A percentile compares a stretch with the other conserved stretches of the same genome.
Evolutionary conservation across 2,113 vertebrate genomes (phyloP).

Genomic region (Zingel zingel): DNA sequence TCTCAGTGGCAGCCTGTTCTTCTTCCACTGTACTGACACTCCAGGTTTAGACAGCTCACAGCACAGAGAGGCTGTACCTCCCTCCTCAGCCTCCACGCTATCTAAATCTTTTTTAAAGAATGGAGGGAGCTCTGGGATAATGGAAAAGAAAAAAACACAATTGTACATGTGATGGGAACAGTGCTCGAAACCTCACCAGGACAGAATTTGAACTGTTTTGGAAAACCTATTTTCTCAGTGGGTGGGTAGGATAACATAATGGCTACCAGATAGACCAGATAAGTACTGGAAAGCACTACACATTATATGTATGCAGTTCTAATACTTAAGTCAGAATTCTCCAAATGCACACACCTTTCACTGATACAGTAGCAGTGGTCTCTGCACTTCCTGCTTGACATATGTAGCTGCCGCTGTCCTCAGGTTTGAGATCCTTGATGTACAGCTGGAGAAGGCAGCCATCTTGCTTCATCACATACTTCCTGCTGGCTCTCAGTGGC

Average conservation of each 20-base stretch:
- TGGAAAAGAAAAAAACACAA: not conserved
- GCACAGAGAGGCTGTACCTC: constrained; percentile 30
- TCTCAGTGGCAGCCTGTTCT: constrained; percentile 73
- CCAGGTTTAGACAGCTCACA: constrained; percentile 78
- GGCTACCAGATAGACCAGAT: not conserved
- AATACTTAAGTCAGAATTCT: not conserved
- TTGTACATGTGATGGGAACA: not conserved
- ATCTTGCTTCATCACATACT: constrained; percentile 64
- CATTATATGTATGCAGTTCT: not conserved
- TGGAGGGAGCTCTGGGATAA: constrained; percentile 52
- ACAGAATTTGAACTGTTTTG: not conserved
- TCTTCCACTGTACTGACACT: constrained; percentile 75
- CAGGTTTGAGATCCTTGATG: constrained; percentile 54
- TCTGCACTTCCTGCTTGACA: constrained; percentile 61
- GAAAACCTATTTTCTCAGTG: not conserved
- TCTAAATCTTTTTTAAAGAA: constrained; percentile 60
- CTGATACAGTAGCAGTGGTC: constrained; percentile 48
- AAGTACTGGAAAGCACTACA: not conserved
- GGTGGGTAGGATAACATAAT: not conserved
- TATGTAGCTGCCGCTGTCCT: constrained; percentile 68
- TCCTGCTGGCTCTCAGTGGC: constrained; percentile 44
- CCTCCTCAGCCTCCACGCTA: constrained; percentile 55
- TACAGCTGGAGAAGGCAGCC: constrained; percentile 56
- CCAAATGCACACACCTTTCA: constrained; percentile 36
- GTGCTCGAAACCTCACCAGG: not conserved